phyloP scores from a whole-genome alignment of 2,113 vertebrate genomes.

The Cariama cristata region DNA sequence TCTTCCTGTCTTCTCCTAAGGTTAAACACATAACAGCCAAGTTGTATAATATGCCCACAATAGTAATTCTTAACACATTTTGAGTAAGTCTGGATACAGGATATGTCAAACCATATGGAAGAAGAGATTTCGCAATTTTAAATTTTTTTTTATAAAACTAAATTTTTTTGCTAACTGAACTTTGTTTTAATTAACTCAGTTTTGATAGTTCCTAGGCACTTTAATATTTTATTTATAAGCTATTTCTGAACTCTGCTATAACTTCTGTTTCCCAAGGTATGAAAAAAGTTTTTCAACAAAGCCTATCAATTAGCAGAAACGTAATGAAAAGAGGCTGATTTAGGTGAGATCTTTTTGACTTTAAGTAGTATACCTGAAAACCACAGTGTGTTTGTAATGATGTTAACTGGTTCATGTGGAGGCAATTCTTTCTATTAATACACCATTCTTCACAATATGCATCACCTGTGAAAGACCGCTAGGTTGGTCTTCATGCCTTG shows the following conservation, averaged over 20 bases:
- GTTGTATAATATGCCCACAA: conserved; percentile 58
- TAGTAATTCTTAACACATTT: conserved; percentile 62
- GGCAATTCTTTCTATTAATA: not conserved
- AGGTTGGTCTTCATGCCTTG: not conserved
- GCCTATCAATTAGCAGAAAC: not conserved
- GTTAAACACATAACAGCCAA: conserved; percentile 25
- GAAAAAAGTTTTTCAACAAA: not conserved
- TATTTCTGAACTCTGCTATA: not conserved
- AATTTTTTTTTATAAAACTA: not conserved
- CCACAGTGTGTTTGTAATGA: not conserved
- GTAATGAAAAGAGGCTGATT: not conserved
- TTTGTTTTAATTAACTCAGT: not conserved
- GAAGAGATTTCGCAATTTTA: not conserved
- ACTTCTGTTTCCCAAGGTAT: not conserved
- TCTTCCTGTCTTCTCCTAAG: not conserved
- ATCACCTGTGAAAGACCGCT: not conserved
- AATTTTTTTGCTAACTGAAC: not conserved
- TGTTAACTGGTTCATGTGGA: not conserved
- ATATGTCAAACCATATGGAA: conserved; percentile 54
- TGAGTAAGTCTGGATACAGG: conserved; percentile 12
- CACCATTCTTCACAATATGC: not conserved
- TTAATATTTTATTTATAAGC: not conserved
- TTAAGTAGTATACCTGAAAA: not conserved
- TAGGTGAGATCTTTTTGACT: not conserved
- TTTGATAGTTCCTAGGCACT: not conserved